Evolutionary conservation across 92 coral and sea anemone genomes (phyloP), one percentile per base, ranked within the genome.

Genomic region (Paramuricea clavata): DNA sequence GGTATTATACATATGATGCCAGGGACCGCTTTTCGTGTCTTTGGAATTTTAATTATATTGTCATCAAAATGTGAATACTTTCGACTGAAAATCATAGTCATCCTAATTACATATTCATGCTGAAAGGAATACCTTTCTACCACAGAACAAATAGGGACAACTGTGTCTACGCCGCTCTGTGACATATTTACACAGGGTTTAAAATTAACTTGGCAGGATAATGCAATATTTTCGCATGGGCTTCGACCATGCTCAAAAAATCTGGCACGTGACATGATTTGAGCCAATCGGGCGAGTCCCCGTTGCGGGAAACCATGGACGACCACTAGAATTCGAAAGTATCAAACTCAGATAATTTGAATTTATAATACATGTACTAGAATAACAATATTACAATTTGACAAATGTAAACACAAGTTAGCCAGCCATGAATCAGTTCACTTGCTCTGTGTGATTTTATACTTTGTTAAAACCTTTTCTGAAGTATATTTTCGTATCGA

Each of bases 331-430:
- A 65, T 65, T 65, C 21, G 12, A 65, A 65, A 65, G 41, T 27
- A 65, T 26, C 72, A 31, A 31, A 28, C 6, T 31, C 25, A 12
- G 3, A 11, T 65, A 15, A 65, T 65, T 65, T 65, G 39, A 65
- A 65, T 65, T 65, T 65, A 28, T 65, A 65, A 65, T 65, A 13
- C 35, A 12, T 65, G 19, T 65, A 54, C 25, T 27, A 23, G 19
- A 62, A 65, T 27, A 65, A 65, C 36, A 65, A 65, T 31, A 30
- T 65, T 11, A 65, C 72, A 65, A 65, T 4, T 65, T 65, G 2
- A 31, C 72, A 65, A 65, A 26, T 65, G 72, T 27, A 65, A 65
- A 65, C 39, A 65, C 35, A 23, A 65, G 28, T 65, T 33, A 65
- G 72, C n/a, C 62, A 19, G 26, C 1, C 62, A 54, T 54, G 62